Percentiles rank a stretch among this genome's conserved stretches.
Conservation (phyloP, 2,797 vertebrate species). For the Oreochromis mossambicus region DNA sequence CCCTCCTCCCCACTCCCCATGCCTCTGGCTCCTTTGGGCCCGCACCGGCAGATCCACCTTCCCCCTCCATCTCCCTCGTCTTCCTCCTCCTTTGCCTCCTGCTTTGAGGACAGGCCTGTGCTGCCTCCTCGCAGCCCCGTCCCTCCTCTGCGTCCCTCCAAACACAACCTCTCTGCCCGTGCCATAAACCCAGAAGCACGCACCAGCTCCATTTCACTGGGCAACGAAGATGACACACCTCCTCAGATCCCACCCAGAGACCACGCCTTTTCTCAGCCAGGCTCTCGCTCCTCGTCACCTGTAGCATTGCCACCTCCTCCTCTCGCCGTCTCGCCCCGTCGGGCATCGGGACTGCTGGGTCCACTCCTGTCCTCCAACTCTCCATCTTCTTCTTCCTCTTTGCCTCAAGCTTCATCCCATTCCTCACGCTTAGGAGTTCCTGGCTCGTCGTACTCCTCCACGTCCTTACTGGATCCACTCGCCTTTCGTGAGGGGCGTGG, state of each 20-base stretch:
- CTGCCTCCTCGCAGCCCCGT: conserved; percentile 88
- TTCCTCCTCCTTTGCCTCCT: conserved; percentile 74
- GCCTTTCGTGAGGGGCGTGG: conserved; percentile 77
- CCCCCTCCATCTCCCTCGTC: conserved; percentile 74
- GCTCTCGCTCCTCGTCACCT: conserved; percentile 81
- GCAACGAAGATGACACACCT: conserved; percentile 78
- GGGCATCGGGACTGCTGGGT: conserved; percentile 73
- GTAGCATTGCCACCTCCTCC: conserved; percentile 63
- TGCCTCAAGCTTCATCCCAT: conserved; percentile 77
- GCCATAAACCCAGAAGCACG: conserved; percentile 33
- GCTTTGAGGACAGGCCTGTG: conserved; percentile 83
- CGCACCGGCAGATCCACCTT: conserved; percentile 75
- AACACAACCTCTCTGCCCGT: conserved; percentile 46
- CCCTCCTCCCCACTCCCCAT: conserved; percentile 80
- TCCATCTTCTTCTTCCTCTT: conserved; percentile 80
- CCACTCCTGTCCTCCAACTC: conserved; percentile 82
- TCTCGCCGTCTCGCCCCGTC: conserved; percentile 82
- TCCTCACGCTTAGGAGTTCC: conserved; percentile 73
- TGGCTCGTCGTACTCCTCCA: conserved; percentile 72
- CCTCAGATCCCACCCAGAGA: conserved; percentile 92
- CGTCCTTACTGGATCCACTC: conserved; percentile 73
- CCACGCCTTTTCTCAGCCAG: conserved; percentile 85
- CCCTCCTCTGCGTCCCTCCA: conserved; percentile 82
- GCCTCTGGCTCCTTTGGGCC: conserved; percentile 57
- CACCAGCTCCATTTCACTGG: conserved; percentile 80